Evolutionary conservation across 2,797 vertebrate genomes (phyloP).

Genomic region (Labroides dimidiatus): DNA sequence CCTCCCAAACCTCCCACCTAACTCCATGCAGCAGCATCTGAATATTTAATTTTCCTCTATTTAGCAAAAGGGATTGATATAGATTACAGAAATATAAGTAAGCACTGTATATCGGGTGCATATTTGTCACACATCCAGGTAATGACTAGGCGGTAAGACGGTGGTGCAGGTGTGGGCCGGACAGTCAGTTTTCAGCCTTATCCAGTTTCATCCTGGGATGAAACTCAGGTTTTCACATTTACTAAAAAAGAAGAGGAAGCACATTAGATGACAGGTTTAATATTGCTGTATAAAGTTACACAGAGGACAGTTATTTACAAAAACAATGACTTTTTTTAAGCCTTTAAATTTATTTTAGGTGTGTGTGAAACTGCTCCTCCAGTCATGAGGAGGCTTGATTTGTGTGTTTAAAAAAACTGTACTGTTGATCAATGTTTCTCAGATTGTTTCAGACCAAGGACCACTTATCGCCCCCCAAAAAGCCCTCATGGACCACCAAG

Average conservation of each 20-base stretch:
- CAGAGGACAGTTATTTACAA: slow-evolving; percentile 61
- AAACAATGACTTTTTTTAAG: no score
- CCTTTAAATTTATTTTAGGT: slow-evolving; percentile 32
- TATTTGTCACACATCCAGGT: slow-evolving; percentile 76
- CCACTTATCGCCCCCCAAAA: no score
- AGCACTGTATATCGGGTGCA: slow-evolving; percentile 68
- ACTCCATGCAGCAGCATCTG: slow-evolving; percentile 61
- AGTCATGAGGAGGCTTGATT: slow-evolving; percentile 27
- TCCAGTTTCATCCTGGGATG: slow-evolving; percentile 74
- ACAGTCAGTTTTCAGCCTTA: slow-evolving; percentile 56
- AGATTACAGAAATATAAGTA: slow-evolving; percentile 71
- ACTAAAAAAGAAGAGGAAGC: slow-evolving; percentile 80
- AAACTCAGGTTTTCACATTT: slow-evolving; percentile 86
- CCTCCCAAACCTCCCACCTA: neutral
- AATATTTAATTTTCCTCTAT: slow-evolving; percentile 64
- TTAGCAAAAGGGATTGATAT: slow-evolving; percentile 57
- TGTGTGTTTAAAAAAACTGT: neutral
- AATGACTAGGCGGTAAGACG: slow-evolving; percentile 72
- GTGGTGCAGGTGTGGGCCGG: slow-evolving; percentile 72
- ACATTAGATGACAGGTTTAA: slow-evolving; percentile 65
- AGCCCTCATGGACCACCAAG: no score
- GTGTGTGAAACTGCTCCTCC: slow-evolving; percentile 30
- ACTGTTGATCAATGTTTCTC: no score
- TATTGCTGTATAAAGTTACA: slow-evolving; percentile 64
- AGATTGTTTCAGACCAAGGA: no score